Evolutionary conservation across 2,113 vertebrate species (phyloP), one percentile per base, ranked within the genome.

Genomic region (Gadus macrocephalus): DNA sequence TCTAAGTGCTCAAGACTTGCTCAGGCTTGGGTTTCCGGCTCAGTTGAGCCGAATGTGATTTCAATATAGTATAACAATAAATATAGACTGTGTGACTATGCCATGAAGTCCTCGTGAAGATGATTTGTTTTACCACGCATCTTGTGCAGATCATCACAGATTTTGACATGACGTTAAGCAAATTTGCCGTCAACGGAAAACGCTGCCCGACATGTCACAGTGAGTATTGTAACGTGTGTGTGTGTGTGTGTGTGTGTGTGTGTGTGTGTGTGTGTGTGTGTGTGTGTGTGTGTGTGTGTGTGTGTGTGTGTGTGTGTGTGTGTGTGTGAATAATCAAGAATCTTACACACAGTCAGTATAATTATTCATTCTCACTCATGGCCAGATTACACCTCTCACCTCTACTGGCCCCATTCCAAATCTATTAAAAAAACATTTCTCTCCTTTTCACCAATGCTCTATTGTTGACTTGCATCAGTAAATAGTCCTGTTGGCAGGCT

Each of bases 161-260:
- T 90, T 99, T 99, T 80, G 97, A 99, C 90, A 99, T 98, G 97
- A 99, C 97, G 31, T 89, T 98, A 81, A 98, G 96, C 92, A 94
- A 93, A 89, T 99, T 98, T 83, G 93, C 95, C 20, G 81, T 94
- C 86, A 94, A 96, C 81, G 97, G 96, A 55, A 98, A 94, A 82
- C 94, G 94, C 87, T 97, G 95, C 67, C 96, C 96, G 64, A 93
- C 97, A 8, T 97, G 95, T 89, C 96, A 99, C 87, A 96, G 97
- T 99, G 89, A 94, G 97, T 94, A 81, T 16, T 60, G 15, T 16
- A 35, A 64, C 1, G 6, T 16, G 5, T 16, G 25, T 17, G 62
- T 27, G 62, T 64, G 56, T 59, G 22, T 19, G n/a, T 61, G n/a
- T 61, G 1, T 61, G 5, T 60, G 17, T 60, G 4, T 60, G 8